These are phyloP conservation scores for Salticus scenicus DNA, from an alignment of 2,888 invertebrate genomes.

Conservation along the genomic window DNA sequence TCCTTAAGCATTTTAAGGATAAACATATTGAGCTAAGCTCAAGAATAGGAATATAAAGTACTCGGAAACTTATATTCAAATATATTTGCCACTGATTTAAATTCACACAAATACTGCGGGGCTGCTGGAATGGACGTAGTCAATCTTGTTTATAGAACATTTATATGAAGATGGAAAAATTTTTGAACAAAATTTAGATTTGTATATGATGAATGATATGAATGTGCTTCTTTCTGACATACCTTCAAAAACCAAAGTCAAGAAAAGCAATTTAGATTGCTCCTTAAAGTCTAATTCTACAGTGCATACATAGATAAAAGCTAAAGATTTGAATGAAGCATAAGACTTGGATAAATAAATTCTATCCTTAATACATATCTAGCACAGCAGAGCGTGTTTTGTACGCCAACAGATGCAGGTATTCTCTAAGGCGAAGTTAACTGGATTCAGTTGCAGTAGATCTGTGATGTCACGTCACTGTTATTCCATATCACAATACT, in stretches of 20 bases:
- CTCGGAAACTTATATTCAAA: slow-evolving; percentile 33
- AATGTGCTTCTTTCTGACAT: slow-evolving; percentile 6
- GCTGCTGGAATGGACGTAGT: slow-evolving; percentile 40
- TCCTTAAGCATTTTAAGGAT: background rate
- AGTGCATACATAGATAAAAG: slow-evolving; percentile 52
- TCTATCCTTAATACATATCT: slow-evolving; percentile 33
- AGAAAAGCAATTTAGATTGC: slow-evolving; percentile 20
- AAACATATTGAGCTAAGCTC: background rate
- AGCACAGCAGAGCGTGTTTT: slow-evolving; percentile 55
- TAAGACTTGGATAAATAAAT: slow-evolving; percentile 65
- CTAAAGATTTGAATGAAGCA: slow-evolving; percentile 29
- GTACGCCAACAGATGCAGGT: slow-evolving; percentile 60
- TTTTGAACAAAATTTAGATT: background rate
- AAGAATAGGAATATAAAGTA: background rate
- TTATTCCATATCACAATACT: slow-evolving; percentile 40
- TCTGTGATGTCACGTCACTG: background rate
- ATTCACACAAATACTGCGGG: slow-evolving; percentile 33
- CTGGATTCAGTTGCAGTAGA: slow-evolving; percentile 23
- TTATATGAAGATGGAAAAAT: slow-evolving; percentile 23
- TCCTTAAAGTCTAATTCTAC: slow-evolving; percentile 36
- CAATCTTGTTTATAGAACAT: slow-evolving; percentile 52
- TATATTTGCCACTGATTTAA: slow-evolving; percentile 12
- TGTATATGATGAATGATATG: slow-evolving; percentile 29
- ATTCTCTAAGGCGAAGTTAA: slow-evolving; percentile 32
- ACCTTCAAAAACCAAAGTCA: slow-evolving; percentile 17